phyloP scores from a whole-genome alignment of 2,113 vertebrate genomes.

The Prietella phreatophila region DNA sequence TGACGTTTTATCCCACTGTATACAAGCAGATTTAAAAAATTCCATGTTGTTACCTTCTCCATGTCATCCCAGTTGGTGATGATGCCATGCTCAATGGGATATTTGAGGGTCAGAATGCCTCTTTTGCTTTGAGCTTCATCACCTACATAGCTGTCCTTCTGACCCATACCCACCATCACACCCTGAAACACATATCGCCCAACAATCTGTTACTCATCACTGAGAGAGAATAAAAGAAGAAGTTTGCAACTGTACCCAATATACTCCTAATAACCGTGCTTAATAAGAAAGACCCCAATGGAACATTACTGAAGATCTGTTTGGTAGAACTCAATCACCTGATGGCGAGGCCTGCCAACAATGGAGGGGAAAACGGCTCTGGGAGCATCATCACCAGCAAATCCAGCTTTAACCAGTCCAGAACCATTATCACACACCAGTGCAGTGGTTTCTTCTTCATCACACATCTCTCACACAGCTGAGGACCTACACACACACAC shows the following conservation, averaged over 20 bases:
- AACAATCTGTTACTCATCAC: neutral
- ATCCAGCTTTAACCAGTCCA: constrained; percentile 57
- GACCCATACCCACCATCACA: constrained; percentile 90
- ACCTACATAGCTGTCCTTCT: constrained; percentile 86
- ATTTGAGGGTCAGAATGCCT: constrained; percentile 86
- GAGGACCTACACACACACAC: constrained; percentile 21
- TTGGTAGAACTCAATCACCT: constrained; percentile 1
- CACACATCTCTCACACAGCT: constrained; percentile 34
- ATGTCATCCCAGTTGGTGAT: constrained; percentile 91
- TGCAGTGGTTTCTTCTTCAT: constrained; percentile 38
- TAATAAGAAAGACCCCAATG: neutral
- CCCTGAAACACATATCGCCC: constrained; percentile 65
- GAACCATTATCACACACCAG: constrained; percentile 39
- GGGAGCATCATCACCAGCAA: constrained; percentile 83
- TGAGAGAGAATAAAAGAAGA: neutral
- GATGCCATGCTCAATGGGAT: constrained; percentile 85
- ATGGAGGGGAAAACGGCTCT: constrained; percentile 50
- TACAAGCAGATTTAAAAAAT: neutral
- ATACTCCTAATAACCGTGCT: neutral
- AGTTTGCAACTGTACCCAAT: neutral
- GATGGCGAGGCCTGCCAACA: constrained; percentile 36
- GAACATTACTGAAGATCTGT: neutral
- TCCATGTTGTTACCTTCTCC: constrained; percentile 71
- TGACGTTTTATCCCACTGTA: neutral
- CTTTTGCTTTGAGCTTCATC: constrained; percentile 89